Base-by-base conservation (phyloP, 2,888 invertebrate species). In the Orthosia cruda region DNA sequence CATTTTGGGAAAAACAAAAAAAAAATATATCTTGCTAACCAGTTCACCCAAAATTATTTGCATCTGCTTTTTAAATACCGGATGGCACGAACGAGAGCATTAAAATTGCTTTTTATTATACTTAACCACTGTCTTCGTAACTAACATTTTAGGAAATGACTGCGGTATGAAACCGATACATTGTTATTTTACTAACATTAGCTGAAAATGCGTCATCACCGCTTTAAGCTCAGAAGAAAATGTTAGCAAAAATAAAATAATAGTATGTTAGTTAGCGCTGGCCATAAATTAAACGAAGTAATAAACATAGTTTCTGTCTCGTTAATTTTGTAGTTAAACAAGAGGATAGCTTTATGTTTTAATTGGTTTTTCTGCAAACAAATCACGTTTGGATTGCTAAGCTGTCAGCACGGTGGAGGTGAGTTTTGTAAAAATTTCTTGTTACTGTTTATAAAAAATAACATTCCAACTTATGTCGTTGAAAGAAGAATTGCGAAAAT, bases 61-160 rank as follows among this genome's bases (percentile, higher is more conserved):
- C 93, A 93, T 92, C 92, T 93, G 92, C 89, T 88, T 82, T 90
- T 91, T 91, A 91, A 94, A 91, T 90, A 87, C 91, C 93, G 91
- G 92, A 92, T 92, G 92, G 90, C 88, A 89, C 86, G 89, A 90
- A 91, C 72, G 68, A 88, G 84, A 87, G 75, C 80, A 88, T 89
- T 89, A 89, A 87, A 92, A 89, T 91, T 90, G 85, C 86, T 83
- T 89, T 88, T 91, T 89, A 92, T 93, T 92, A 90, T 87, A 84
- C 85, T 84, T 90, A 93, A 93, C 87, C 81, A 91, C 90, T 84
- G 87, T 87, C 80, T 87, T 88, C 72, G 86, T 75, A 77, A 87
- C 82, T 79, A 81, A 68, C 76, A 77, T 88, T 91, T 82, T 88
- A 81, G 87, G 80, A 87, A 89, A 90, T 88, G 81, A 84, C 84